A percentile compares a stretch with the other conserved stretches of the same genome.
Evolutionary conservation across 2,113 vertebrate species (phyloP).

Genomic region (Xiphophorus hellerii): DNA sequence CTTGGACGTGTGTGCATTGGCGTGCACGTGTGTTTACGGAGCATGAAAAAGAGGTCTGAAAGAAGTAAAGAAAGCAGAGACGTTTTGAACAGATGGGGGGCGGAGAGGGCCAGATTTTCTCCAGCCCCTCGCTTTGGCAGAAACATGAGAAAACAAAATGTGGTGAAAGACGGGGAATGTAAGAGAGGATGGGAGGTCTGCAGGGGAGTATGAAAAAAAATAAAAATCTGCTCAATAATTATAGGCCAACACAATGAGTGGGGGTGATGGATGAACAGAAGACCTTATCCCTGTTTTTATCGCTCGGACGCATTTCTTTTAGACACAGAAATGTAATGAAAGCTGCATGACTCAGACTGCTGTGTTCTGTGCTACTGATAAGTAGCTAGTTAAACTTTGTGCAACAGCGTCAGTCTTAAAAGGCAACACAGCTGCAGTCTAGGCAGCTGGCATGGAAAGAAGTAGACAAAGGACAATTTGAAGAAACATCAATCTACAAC

Average conservation of each 20-base stretch:
- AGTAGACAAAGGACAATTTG: not conserved
- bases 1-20: constrained; percentile 1
- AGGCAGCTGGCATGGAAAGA: not conserved
- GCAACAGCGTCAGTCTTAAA: not conserved
- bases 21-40: constrained; percentile 21
- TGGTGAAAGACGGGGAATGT: constrained; percentile 55
- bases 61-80: constrained; percentile 46
- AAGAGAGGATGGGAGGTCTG: constrained; percentile 50
- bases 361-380: constrained; percentile 1
- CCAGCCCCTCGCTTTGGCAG: not conserved
- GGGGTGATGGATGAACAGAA: constrained; percentile 16
- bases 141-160: constrained; percentile 51
- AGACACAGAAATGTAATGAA: not conserved
- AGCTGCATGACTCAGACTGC: not conserved
- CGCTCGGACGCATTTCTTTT: not conserved
- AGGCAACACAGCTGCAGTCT: not conserved
- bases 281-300: constrained; percentile 12
- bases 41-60: constrained; percentile 37
- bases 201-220: constrained; percentile 6
- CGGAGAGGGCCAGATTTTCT: constrained; percentile 11
- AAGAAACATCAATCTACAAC: too few species aligned
- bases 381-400: not conserved
- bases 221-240: constrained; percentile 15
- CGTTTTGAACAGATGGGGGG: constrained; percentile 16
- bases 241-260: constrained; percentile 17